Percentiles rank a stretch among this genome's conserved stretches.
Conservation (phyloP, 2,797 vertebrate species). For the Pipistrellus nathusii region DNA sequence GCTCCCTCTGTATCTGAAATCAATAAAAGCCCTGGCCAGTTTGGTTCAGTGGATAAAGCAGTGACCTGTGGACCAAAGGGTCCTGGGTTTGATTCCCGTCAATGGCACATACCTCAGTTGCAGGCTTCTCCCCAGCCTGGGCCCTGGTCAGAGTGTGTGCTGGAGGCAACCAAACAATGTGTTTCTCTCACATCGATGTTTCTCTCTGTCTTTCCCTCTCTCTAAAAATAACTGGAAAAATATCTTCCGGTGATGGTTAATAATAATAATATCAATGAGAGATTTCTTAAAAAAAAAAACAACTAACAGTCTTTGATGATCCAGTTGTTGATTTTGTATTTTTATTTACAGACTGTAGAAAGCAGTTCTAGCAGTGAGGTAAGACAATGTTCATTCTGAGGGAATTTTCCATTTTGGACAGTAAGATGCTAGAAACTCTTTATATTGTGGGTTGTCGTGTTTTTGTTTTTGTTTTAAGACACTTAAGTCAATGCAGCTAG, state of each 20-base stretch:
- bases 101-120: too few relatives aligned
- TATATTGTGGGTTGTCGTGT: background rate
- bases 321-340: background rate
- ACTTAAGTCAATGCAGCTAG: background rate
- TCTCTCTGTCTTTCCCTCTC: too few relatives aligned
- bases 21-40: background rate
- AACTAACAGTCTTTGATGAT: background rate
- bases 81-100: too few relatives aligned
- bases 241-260: too few relatives aligned
- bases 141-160: too few relatives aligned
- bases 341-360: slow-evolving; percentile 52
- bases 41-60: too few relatives aligned
- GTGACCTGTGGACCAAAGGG: too few relatives aligned
- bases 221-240: too few relatives aligned
- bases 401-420: background rate
- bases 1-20: background rate
- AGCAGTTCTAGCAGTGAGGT: slow-evolving; percentile 65
- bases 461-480: background rate
- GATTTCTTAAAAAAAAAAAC: background rate
- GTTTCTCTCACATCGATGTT: too few relatives aligned
- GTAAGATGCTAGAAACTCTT: background rate
- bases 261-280: too few relatives aligned
- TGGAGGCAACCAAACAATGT: too few relatives aligned
- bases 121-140: too few relatives aligned
- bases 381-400: slow-evolving; percentile 25